Percentiles rank a stretch among this genome's conserved stretches.
phyloP scores from a whole-genome alignment of 2,797 vertebrate genomes.

The Sitta carolinensis region DNA sequence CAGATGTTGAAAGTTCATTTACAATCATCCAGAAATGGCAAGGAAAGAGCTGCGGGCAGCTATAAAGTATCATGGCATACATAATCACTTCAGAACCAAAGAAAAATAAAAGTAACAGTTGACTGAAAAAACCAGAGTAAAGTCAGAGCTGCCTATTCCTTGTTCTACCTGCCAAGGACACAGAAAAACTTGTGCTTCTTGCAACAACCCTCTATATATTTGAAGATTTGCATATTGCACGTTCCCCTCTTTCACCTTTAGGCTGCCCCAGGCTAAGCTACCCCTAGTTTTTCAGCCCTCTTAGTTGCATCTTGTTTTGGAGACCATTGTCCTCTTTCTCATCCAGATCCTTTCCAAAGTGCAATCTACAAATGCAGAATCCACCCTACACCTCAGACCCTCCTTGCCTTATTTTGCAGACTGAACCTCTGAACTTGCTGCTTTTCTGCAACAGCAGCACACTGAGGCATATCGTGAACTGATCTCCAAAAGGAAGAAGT shows the following conservation, averaged over 20 bases:
- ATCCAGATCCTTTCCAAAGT: neutral
- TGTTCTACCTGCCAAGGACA: neutral
- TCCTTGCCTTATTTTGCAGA: neutral
- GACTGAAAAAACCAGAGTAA: neutral
- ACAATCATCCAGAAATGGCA: neutral
- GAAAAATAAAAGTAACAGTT: neutral
- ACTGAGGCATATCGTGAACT: neutral
- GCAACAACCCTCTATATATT: neutral
- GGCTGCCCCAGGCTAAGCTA: neutral
- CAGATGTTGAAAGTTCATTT: slow-evolving; percentile 8
- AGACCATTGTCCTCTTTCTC: neutral
- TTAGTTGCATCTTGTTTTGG: neutral
- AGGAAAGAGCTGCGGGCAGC: neutral
- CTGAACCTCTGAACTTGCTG: neutral
- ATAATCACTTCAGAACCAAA: neutral
- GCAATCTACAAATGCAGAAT: neutral
- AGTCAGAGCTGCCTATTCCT: neutral
- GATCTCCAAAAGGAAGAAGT: neutral
- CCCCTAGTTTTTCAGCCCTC: neutral
- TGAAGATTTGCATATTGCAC: neutral
- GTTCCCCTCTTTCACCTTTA: neutral
- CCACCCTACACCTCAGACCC: neutral
- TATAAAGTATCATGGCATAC: neutral
- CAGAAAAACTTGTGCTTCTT: neutral
- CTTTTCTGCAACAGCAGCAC: neutral